Evolutionary conservation across 2,888 invertebrate genomes (phyloP), one percentile per base, ranked within the genome.

Genomic region (Sminthurides aquaticus): DNA sequence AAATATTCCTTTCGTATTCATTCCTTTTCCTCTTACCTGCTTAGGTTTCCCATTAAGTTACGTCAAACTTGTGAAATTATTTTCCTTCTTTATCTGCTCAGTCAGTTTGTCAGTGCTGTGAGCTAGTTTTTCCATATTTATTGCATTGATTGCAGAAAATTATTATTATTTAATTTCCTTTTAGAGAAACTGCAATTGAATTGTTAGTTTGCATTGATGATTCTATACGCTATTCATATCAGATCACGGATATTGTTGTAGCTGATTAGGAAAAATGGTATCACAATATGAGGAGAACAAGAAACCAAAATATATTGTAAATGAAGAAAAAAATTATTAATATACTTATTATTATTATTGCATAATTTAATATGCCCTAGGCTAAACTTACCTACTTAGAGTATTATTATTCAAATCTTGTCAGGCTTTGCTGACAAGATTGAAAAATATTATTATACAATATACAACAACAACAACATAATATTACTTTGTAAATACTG

Each of bases 201-300:
- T n/a, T n/a, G n/a, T n/a, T n/a, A n/a, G n/a, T n/a, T n/a, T n/a
- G n/a, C n/a, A n/a, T n/a, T n/a, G n/a, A n/a, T n/a, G n/a, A n/a
- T n/a, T 15, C 5, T 34, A 34, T 34, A 34, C 43, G 43, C 43
- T 34, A 34, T 34, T 22, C 52, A 57, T 57, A 57, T 28, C 57
- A 57, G 3, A 27, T 24, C 26, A 57, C 57, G 20, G 28, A 57
- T 57, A 57, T 56, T 52, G 52, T 52, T 20, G 25, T 57, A 57
- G 43, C 43, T 34, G 43, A 34, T 34, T 5, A 34, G 43, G 43
- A 52, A 15, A 52, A 20, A 20, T 52, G 20, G 5, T 52, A 52
- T 20, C 18, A 52, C 52, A 8, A 52, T 18, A 11, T 43, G 43
- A 18, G 8, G 52, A 52, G 22, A 22, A 20, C 5, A 52, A 20